Conservation (phyloP, 1,140 invertebrate genomes). For the Bombus confusus region DNA sequence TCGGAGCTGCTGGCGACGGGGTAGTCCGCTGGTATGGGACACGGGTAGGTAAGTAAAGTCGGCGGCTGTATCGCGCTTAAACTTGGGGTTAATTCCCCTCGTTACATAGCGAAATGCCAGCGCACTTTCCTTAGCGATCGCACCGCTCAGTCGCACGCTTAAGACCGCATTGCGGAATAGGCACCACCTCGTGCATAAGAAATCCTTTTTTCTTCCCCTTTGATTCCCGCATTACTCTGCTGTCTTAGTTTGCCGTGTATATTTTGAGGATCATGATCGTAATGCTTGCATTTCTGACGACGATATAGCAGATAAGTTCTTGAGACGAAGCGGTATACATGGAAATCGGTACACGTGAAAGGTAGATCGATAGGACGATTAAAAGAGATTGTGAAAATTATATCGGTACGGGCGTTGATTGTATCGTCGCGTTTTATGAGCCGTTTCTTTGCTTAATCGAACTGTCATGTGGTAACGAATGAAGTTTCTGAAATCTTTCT, state of each 20-base stretch:
- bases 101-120: constrained; percentile 72
- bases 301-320: no score
- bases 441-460: background rate
- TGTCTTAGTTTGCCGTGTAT: constrained; percentile 4
- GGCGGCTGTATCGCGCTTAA: constrained; percentile 70
- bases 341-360: no score
- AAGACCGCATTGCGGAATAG: constrained; percentile 76
- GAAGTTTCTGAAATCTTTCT: background rate
- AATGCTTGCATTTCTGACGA: background rate
- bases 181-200: constrained; percentile 41
- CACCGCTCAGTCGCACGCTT: constrained; percentile 68
- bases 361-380: background rate
- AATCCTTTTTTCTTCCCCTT: constrained; percentile 58
- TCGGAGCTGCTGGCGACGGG: constrained; percentile 27
- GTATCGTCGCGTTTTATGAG: background rate
- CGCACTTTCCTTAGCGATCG: constrained; percentile 70
- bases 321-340: background rate
- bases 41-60: constrained; percentile 64
- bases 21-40: constrained; percentile 50
- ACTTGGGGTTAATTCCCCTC: constrained; percentile 76
- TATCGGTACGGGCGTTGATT: background rate
- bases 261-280: background rate
- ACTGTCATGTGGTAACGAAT: background rate
- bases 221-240: constrained; percentile 37
- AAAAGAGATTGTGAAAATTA: background rate